Percentiles rank a stretch among this genome's conserved stretches.
Conservation (phyloP, 1,140 invertebrate species). For the Homalodisca vitripennis region DNA sequence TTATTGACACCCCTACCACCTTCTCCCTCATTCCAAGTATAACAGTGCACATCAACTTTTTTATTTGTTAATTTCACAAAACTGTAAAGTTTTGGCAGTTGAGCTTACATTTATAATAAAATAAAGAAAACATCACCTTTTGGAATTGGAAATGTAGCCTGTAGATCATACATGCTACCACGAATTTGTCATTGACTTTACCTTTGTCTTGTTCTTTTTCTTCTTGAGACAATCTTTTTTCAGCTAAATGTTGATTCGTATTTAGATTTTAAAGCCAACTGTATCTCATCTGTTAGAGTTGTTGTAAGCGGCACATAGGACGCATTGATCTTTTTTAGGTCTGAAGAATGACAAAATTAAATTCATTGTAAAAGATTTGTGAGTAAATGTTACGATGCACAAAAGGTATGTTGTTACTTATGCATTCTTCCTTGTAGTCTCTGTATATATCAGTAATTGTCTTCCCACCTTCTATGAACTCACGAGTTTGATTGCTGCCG, state of each 20-base stretch:
- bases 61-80: constrained; percentile 36
- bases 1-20: constrained; percentile 48
- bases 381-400: constrained; percentile 17
- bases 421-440: constrained; percentile 32
- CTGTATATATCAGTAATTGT: constrained; percentile 31
- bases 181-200: background rate
- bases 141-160: constrained; percentile 16
- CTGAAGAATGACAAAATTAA: constrained; percentile 27
- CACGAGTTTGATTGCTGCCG: constrained; percentile 22
- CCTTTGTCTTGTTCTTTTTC: constrained; percentile 14
- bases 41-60: constrained; percentile 42
- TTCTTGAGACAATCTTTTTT: background rate
- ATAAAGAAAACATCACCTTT: constrained; percentile 32
- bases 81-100: constrained; percentile 41
- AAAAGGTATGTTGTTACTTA: constrained; percentile 30
- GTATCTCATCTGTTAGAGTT: background rate
- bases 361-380: constrained; percentile 24
- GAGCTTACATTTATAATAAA: constrained; percentile 42
- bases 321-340: constrained; percentile 39
- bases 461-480: constrained; percentile 36
- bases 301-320: constrained; percentile 18
- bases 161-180: constrained; percentile 22
- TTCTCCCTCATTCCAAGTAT: constrained; percentile 50
- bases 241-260: constrained; percentile 7
- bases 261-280: background rate